A percentile compares a stretch with the other conserved stretches of the same genome.
phyloP scores from a whole-genome alignment of 1,140 invertebrate genomes.

The Pseudomyrmex concolor region DNA sequence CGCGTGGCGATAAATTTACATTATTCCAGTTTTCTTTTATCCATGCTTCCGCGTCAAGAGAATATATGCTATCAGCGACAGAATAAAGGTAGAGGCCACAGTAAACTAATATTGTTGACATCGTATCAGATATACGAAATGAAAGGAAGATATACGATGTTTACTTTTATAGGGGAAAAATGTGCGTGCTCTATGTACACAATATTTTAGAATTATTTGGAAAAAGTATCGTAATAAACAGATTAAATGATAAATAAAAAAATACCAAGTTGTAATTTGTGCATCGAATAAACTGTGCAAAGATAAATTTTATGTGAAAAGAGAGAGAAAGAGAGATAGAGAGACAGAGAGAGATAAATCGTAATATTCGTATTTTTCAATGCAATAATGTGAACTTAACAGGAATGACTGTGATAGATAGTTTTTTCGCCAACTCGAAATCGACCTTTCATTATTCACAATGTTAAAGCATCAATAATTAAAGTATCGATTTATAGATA shows the following conservation, averaged over 20 bases:
- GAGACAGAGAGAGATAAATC: neutral
- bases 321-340: too few species aligned
- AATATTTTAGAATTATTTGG: too few species aligned
- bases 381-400: neutral
- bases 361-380: neutral
- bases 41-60: neutral
- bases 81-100: neutral
- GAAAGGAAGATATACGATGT: neutral
- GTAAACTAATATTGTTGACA: constrained; percentile 12
- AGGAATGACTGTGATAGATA: too few species aligned
- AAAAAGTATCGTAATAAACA: too few species aligned
- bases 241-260: too few species aligned
- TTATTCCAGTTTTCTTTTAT: constrained; percentile 5
- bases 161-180: neutral
- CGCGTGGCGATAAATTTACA: constrained; percentile 16
- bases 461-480: neutral
- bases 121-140: neutral
- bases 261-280: too few species aligned
- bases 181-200: neutral
- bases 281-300: neutral
- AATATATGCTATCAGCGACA: neutral
- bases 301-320: neutral
- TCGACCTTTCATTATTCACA: constrained; percentile 6
- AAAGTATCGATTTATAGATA: neutral
- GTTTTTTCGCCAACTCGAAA: neutral